Percentiles rank a stretch among this genome's conserved stretches.
These are phyloP conservation scores for Podilymbus podiceps DNA, from an alignment of 2,113 vertebrate genomes.

Conservation along the genomic window DNA sequence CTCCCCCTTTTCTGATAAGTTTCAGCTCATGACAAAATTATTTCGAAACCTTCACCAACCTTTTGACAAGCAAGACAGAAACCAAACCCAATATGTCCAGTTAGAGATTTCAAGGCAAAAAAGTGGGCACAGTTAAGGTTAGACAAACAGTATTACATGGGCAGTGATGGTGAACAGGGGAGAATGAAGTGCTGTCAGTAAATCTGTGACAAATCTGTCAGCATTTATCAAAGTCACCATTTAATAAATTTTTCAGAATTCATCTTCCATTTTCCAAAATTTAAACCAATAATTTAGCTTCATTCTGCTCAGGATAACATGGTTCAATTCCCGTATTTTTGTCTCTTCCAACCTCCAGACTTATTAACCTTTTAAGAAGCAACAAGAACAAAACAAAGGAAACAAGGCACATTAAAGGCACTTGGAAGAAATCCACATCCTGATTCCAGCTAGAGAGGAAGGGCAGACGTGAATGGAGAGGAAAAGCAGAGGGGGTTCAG, in stretches of 20 bases:
- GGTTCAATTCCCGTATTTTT: not conserved
- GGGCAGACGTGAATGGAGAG: not conserved
- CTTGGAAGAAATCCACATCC: not conserved
- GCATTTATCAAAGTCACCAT: not conserved
- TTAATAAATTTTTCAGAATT: not conserved
- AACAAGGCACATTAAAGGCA: not conserved
- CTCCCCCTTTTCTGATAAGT: not conserved
- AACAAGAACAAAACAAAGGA: not conserved
- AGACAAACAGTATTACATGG: not conserved
- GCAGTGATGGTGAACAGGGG: not conserved
- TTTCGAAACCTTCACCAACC: not conserved
- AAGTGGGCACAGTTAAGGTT: fast-evolving
- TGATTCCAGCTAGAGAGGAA: not conserved
- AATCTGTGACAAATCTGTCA: not conserved
- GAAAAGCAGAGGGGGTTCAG: not conserved
- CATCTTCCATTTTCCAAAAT: not conserved
- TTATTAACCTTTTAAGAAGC: not conserved
- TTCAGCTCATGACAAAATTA: not conserved
- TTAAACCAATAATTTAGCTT: not conserved
- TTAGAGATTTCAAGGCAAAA: not conserved
- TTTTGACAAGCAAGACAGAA: not conserved
- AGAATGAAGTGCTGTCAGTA: not conserved
- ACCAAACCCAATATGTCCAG: not conserved
- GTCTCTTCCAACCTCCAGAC: not conserved
- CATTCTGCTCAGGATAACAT: not conserved